A percentile compares a stretch with the other conserved stretches of the same genome.
Evolutionary conservation across 1,140 invertebrate genomes (phyloP).

Genomic region (Camponotus pennsylvanicus): DNA sequence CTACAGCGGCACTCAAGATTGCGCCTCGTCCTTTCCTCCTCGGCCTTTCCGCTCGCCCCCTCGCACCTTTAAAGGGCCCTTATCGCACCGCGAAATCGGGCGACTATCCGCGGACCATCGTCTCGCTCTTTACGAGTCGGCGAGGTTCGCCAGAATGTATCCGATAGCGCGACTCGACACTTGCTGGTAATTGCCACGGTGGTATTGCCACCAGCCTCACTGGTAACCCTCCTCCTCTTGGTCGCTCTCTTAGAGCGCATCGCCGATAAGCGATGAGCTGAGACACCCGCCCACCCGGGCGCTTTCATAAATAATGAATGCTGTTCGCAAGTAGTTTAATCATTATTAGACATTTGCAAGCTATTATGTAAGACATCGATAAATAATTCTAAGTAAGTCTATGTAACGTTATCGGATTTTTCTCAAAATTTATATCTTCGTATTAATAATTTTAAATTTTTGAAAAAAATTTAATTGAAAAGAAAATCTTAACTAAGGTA

Average conservation of each 20-base stretch:
- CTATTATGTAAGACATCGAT: background rate
- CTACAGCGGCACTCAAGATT: constrained; percentile 61
- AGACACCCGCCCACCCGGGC: background rate
- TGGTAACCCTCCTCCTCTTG: constrained; percentile 1
- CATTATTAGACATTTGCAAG: constrained; percentile 11
- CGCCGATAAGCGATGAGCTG: constrained; percentile 34
- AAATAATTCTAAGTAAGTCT: background rate
- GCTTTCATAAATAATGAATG: constrained; percentile 18
- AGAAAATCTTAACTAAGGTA: background rate
- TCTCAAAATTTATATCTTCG: background rate
- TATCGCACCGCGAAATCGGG: constrained; percentile 69
- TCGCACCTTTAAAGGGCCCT: constrained; percentile 35
- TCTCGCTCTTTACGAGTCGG: constrained; percentile 68
- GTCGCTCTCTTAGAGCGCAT: constrained; percentile 21
- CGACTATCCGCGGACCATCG: constrained; percentile 68
- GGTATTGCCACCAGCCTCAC: constrained; percentile 59
- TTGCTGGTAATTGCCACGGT: constrained; percentile 63
- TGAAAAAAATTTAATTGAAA: background rate
- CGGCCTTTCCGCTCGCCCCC: constrained; percentile 1
- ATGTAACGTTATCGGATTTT: background rate
- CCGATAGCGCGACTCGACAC: constrained; percentile 64
- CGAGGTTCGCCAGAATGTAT: constrained; percentile 44
- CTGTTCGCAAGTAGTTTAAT: constrained; percentile 21
- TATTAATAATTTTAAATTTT: background rate
- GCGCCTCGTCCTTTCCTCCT: constrained; percentile 13